Evolutionary conservation across 2,888 invertebrate genomes (phyloP), one percentile per base, ranked within the genome.

Genomic region (Synergus itoensis): DNA sequence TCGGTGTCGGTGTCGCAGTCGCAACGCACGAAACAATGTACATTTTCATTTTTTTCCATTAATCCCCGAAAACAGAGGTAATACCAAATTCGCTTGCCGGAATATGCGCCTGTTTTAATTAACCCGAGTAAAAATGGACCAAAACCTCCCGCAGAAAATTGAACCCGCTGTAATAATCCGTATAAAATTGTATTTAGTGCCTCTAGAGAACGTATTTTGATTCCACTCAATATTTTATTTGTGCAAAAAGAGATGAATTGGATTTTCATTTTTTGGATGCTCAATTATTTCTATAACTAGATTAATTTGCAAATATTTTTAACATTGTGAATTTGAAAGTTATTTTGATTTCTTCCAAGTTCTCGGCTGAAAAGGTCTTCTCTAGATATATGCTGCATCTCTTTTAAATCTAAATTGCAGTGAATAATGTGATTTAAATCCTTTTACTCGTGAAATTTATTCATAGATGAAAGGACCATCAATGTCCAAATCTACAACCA

Each of bases 1-100:
- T 69, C 16, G 53, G 69, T 48, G 69, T 69, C 16, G 53, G 53
- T 53, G n/a, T 28, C 53, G n/a, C 40, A 64, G 11, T 18, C 60
- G 40, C 28, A 28, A 28, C 28, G 48, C 28, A 48, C 16, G 28
- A 69, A 48, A 45, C 43, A 48, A 48, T 69, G 45, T 48, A 21
- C 12, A 43, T 67, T 45, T 67, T 45, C 21, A 43, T 67, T 18
- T 21, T 45, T 69, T 43, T 69, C 21, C 16, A 69, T 16, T 69
- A 28, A 69, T 28, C 45, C 28, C 14, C 16, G 28, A 69, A 69
- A 28, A 45, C 43, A 43, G 43, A 67, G 18, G 36, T 41, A 41
- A 65, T 65, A 18, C 65, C 18, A 65, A 65, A 65, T 65, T 65
- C 18, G 65, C 18, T n/a, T 65, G 40, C 16, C 41, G 40, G 41